Base-by-base conservation (phyloP, 2,113 vertebrate genomes). In the Daphoenositta chrysoptera region DNA sequence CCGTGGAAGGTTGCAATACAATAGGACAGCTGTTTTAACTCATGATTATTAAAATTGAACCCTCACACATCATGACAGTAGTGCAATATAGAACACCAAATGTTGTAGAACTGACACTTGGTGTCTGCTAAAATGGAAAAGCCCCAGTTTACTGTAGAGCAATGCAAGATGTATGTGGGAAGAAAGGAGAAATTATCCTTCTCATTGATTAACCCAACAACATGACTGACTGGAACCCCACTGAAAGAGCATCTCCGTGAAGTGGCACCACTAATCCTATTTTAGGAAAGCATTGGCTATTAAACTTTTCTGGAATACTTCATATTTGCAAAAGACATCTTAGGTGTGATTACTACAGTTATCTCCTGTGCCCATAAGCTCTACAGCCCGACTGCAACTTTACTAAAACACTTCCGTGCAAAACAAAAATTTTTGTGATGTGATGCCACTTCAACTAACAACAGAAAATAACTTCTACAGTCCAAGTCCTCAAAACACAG, bases 91-190 rank as follows among this genome's bases (percentile, higher is more conserved):
- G 40, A 86, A 40, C 0, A 6, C 12, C 33, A 63, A 40, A 50
- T 0, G 1, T 1, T 39, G 14, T 17, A 40, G 23, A 64, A 54
- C 48, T 51, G 76, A 68, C 44, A 22, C 3, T 2, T 35, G 27
- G 26, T 2, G 26, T 35, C 31, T 69, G 56, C 44, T 63, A 53
- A 78, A 70, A 61, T 33, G 27, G 44, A 53, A 81, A 79, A 60
- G 30, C 7, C 33, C 6, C 27, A 26, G 18, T 37, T 83, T 19
- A 60, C 28, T 40, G 22, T 2, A 58, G 2, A 90, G 53, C 48
- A 75, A 51, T 17, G 31, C 33, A 83, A 82, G 48, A 51, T 27
- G 22, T 51, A 86, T 23, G 51, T 7, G 20, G 58, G 37, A 68
- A 75, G 35, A 54, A 82, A 81, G 23, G 28, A 80, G 28, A 63